A percentile compares a stretch with the other conserved stretches of the same genome.
Conservation (phyloP, 1,140 invertebrate genomes). For the Procambarus clarkii region DNA sequence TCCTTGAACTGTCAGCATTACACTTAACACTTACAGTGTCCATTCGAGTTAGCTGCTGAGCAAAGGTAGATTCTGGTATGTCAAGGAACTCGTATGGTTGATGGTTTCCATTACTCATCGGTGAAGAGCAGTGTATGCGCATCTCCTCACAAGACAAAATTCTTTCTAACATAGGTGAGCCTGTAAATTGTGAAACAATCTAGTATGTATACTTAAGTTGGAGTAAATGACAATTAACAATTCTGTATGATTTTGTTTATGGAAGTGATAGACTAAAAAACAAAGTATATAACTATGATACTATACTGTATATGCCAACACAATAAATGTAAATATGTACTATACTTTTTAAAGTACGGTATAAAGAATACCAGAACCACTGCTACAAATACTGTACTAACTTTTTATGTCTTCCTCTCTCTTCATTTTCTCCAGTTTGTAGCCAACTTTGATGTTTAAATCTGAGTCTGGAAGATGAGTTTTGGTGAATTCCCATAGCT, state of each 20-base stretch:
- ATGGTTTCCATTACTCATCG: conserved; percentile 53
- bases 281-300: too few relatives aligned
- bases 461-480: conserved; percentile 75
- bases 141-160: conserved; percentile 67
- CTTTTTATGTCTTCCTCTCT: conserved; percentile 78
- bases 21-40: conserved; percentile 84
- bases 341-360: too few relatives aligned
- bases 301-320: too few relatives aligned
- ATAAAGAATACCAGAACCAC: background rate
- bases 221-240: too few relatives aligned
- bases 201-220: too few relatives aligned
- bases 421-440: conserved; percentile 81
- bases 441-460: conserved; percentile 81
- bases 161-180: conserved; percentile 53
- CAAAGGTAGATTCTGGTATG: conserved; percentile 92
- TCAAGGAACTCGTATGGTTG: conserved; percentile 81
- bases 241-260: too few relatives aligned
- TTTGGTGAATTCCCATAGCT: conserved; percentile 77
- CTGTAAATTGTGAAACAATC: conserved; percentile 9
- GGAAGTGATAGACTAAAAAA: too few relatives aligned
- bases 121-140: conserved; percentile 47
- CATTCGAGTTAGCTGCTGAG: conserved; percentile 97
- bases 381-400: conserved; percentile 71
- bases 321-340: too few relatives aligned
- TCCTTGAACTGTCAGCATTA: too few relatives aligned